Evolutionary conservation across 2,888 invertebrate species (phyloP).

Genomic region (Strigamia transsilvanica): DNA sequence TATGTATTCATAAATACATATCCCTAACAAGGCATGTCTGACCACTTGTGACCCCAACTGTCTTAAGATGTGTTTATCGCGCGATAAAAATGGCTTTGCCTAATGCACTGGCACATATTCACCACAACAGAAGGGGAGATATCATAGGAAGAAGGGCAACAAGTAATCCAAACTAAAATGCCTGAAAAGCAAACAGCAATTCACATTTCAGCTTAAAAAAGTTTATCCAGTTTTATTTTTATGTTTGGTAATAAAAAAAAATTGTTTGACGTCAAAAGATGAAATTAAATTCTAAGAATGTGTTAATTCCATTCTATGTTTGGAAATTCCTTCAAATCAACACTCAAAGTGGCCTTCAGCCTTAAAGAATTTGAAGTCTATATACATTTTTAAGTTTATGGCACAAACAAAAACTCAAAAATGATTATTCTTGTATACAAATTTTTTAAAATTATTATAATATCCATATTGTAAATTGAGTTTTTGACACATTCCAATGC

Average conservation of each 20-base stretch:
- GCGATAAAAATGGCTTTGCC: background rate
- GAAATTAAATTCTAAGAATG: background rate
- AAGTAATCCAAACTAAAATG: background rate
- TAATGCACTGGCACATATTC: background rate
- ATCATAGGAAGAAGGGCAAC: too few species aligned
- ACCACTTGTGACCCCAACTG: background rate
- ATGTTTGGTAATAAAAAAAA: background rate
- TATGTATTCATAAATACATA: conserved; percentile 8
- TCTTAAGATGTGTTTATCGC: background rate
- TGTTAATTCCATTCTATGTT: conserved; percentile 2
- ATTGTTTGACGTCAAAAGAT: background rate
- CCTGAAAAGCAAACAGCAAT: background rate
- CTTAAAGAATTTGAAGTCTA: background rate
- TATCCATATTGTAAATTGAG: background rate
- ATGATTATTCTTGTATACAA: background rate
- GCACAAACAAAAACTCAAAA: background rate
- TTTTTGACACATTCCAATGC: background rate
- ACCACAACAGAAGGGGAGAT: background rate
- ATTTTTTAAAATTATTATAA: background rate
- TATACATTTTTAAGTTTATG: background rate
- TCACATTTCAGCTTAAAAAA: too few species aligned
- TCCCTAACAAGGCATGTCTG: background rate
- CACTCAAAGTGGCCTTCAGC: background rate
- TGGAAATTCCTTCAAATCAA: conserved; percentile 8
- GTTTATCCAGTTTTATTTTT: too few species aligned